Conservation (phyloP, 2,113 vertebrate genomes). For the Nerophis ophidion region DNA sequence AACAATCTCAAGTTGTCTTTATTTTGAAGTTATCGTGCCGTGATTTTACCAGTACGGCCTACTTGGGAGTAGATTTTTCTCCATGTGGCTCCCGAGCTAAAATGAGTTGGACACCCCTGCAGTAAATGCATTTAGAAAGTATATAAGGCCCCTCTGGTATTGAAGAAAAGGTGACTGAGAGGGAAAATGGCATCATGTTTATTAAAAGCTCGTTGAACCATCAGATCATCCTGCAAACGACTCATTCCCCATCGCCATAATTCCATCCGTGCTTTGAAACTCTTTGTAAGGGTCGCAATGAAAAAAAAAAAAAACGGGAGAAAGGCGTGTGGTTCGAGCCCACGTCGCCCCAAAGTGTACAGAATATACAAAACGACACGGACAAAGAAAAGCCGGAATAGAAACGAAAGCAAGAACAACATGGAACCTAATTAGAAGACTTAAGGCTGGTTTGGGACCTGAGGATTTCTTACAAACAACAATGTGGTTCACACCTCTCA, state of each 20-base stretch:
- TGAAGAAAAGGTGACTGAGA: conserved; percentile 10
- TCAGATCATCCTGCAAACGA: conserved; percentile 49
- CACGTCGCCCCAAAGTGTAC: conserved; percentile 23
- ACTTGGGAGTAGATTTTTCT: too few relatives aligned
- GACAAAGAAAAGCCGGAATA: conserved; percentile 22
- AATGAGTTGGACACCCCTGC: too few relatives aligned
- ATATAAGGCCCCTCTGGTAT: background rate
- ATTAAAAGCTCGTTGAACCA: conserved; percentile 68
- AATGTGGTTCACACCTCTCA: conserved; percentile 29
- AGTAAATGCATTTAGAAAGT: too few relatives aligned
- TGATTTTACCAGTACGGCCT: too few relatives aligned
- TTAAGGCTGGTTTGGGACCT: conserved; percentile 76
- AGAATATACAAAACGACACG: conserved; percentile 9
- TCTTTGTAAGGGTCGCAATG: conserved; percentile 39
- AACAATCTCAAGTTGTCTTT: too few relatives aligned
- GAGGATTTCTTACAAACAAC: conserved; percentile 65
- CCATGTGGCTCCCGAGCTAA: too few relatives aligned
- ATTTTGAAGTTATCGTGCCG: too few relatives aligned
- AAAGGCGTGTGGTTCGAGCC: conserved; percentile 49
- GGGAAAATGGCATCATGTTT: conserved; percentile 63
- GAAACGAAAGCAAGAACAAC: conserved; percentile 42
- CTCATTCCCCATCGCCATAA: conserved; percentile 51
- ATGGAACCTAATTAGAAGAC: conserved; percentile 54
- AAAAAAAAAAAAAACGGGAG: conserved; percentile 38
- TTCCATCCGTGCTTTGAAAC: conserved; percentile 31